Conservation (phyloP, 2,888 invertebrate genomes). For the Andrena minutula region DNA sequence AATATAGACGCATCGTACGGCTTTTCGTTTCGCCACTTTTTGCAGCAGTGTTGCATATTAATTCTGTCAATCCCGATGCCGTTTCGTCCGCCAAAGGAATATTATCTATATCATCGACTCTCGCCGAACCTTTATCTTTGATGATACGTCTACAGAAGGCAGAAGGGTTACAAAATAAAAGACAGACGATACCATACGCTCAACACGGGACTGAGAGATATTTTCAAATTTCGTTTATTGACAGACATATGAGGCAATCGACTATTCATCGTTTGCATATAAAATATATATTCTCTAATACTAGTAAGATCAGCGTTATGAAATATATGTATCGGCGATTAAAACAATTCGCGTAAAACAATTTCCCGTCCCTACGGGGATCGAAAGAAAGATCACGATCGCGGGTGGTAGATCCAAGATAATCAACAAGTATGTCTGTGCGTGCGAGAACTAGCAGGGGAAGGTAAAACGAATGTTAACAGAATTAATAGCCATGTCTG, state of each 20-base stretch:
- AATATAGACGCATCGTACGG: slow-evolving; percentile 15
- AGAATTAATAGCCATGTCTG: slow-evolving; percentile 62
- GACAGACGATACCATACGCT: slow-evolving; percentile 1
- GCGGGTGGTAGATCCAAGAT: not conserved
- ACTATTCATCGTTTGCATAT: slow-evolving; percentile 60
- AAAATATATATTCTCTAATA: slow-evolving; percentile 61
- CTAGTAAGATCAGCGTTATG: slow-evolving; percentile 51
- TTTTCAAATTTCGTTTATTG: slow-evolving; percentile 61
- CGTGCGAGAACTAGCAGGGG: slow-evolving; percentile 25
- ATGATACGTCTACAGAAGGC: not conserved
- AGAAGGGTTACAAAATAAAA: not conserved
- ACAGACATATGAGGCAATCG: slow-evolving; percentile 60
- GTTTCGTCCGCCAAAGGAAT: not conserved
- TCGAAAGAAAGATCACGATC: slow-evolving; percentile 22
- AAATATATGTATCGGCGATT: slow-evolving; percentile 51
- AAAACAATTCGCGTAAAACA: slow-evolving; percentile 37
- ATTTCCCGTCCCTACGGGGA: slow-evolving; percentile 18
- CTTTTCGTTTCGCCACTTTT: slow-evolving; percentile 13
- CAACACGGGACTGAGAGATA: slow-evolving; percentile 28
- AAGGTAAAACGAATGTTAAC: slow-evolving; percentile 29
- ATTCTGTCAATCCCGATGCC: slow-evolving; percentile 47
- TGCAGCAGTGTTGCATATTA: slow-evolving; percentile 53
- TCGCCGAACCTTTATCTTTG: not conserved
- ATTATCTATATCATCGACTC: not conserved
- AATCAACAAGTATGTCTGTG: slow-evolving; percentile 44